Conservation (phyloP, 2,888 invertebrate genomes). For the Drosophila conformis region DNA sequence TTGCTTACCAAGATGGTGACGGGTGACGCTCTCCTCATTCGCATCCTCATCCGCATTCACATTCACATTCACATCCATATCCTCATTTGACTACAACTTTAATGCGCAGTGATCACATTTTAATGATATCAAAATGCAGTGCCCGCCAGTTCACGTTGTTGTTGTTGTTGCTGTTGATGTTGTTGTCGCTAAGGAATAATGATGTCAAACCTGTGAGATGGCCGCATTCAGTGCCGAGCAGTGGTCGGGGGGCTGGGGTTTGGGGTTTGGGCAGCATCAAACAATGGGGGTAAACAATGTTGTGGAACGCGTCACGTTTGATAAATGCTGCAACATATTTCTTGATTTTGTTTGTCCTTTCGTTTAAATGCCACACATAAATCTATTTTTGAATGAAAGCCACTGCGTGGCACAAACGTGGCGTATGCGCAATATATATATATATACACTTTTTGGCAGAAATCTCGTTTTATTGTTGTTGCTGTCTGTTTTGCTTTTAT, state of each 20-base stretch:
- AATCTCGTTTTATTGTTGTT: conserved; percentile 29
- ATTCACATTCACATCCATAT: conserved; percentile 30
- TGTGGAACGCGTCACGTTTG: conserved; percentile 69
- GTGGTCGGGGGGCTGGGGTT: neutral
- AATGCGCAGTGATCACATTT: conserved; percentile 81
- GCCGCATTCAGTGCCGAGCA: neutral
- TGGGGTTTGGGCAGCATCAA: neutral
- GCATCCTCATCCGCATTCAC: conserved; percentile 2
- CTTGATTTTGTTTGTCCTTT: conserved; percentile 65
- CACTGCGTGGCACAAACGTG: conserved; percentile 50
- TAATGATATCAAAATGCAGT: conserved; percentile 79
- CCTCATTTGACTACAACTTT: conserved; percentile 75
- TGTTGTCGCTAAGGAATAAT: conserved; percentile 49
- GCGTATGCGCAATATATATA: conserved; percentile 63
- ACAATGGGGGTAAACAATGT: conserved; percentile 42
- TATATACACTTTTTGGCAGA: conserved; percentile 42
- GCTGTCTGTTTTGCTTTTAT: conserved; percentile 57
- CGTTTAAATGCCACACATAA: conserved; percentile 79
- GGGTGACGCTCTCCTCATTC: conserved; percentile 21
- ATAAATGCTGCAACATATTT: conserved; percentile 75
- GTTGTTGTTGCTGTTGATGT: neutral
- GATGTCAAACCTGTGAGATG: conserved; percentile 55
- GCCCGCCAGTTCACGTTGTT: conserved; percentile 34
- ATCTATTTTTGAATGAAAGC: conserved; percentile 82
- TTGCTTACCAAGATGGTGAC: conserved; percentile 51